phyloP scores from a whole-genome alignment of 2,797 vertebrate species.

The Brachyrhaphis roseni region DNA sequence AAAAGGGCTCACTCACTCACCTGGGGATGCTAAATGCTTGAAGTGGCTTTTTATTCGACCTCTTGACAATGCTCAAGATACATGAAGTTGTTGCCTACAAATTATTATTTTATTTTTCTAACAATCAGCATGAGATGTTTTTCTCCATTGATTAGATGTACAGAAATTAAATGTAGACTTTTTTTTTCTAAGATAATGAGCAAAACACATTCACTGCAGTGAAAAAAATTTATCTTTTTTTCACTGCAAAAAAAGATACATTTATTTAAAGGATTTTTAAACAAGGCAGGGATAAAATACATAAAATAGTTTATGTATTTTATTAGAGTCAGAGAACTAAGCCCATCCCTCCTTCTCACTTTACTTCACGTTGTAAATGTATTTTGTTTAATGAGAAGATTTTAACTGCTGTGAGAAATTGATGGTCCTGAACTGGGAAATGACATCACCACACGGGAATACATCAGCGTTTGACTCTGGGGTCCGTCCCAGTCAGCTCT shows the following conservation, averaged over 20 bases:
- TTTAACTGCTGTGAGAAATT: background rate
- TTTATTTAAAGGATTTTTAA: background rate
- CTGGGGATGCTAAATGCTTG: background rate
- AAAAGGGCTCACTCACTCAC: background rate
- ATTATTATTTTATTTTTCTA: background rate
- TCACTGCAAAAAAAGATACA: background rate
- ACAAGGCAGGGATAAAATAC: background rate
- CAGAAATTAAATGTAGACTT: background rate
- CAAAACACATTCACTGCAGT: no score
- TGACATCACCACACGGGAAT: background rate
- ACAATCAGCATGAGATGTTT: background rate
- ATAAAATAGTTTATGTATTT: background rate
- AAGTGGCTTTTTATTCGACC: background rate
- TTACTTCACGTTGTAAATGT: background rate
- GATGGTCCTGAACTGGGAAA: background rate
- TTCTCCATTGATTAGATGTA: background rate
- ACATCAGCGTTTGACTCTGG: background rate
- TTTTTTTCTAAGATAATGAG: background rate
- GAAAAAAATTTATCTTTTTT: no score
- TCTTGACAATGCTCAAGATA: background rate
- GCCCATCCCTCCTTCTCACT: background rate
- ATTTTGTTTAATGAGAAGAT: background rate
- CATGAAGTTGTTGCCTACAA: no score
- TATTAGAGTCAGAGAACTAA: background rate
- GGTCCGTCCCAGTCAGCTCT: background rate